phyloP scores from a whole-genome alignment of 2,113 vertebrate genomes.

The Equus quagga region DNA sequence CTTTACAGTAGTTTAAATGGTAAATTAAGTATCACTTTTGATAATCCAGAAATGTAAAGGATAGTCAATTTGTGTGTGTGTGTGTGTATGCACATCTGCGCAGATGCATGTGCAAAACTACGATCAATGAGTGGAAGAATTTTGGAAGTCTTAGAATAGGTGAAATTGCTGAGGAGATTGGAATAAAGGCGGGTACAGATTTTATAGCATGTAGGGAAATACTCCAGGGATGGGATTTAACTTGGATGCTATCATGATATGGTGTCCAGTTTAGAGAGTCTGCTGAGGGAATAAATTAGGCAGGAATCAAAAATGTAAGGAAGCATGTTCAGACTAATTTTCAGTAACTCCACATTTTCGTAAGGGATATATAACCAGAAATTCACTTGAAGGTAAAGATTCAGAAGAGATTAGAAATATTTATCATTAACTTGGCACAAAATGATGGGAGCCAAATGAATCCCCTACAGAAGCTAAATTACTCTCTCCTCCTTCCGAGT shows the following conservation, averaged over 20 bases:
- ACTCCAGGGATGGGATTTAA: background rate
- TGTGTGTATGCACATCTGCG: no score
- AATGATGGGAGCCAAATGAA: background rate
- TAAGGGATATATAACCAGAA: background rate
- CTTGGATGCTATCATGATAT: background rate
- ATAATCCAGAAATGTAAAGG: background rate
- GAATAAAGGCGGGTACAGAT: background rate
- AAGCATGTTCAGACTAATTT: background rate
- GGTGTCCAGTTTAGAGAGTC: background rate
- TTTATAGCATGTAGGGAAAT: background rate
- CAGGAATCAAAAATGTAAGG: background rate
- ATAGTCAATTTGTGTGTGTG: background rate
- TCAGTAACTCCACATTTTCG: background rate
- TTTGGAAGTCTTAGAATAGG: background rate
- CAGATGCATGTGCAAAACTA: background rate
- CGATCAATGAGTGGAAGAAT: background rate
- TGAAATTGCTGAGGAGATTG: background rate
- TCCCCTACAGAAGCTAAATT: background rate
- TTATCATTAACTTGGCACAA: background rate
- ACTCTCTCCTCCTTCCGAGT: background rate
- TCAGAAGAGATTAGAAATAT: background rate
- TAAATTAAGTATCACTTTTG: background rate
- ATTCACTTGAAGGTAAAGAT: background rate
- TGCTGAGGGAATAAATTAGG: background rate
- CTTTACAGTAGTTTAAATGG: background rate